Evolutionary conservation across 2,888 invertebrate species (phyloP).

Genomic region (Tenthredo livida): DNA sequence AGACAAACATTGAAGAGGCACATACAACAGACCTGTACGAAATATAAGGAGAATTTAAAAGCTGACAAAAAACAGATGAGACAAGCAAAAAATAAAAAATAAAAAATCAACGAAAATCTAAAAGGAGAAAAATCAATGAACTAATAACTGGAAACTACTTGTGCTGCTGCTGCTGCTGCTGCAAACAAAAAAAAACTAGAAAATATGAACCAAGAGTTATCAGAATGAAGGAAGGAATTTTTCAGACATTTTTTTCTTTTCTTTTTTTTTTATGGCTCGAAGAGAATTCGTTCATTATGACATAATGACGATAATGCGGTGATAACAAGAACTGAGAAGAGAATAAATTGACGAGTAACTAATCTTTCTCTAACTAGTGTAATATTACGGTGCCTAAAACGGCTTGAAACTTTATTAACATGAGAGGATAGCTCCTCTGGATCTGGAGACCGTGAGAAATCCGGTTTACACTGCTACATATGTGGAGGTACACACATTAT

Average conservation of each 20-base stretch:
- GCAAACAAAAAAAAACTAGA: background rate
- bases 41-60: background rate
- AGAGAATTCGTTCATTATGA: background rate
- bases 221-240: background rate
- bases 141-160: background rate
- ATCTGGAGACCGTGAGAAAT: conserved; percentile 30
- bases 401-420: background rate
- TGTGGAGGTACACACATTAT: background rate
- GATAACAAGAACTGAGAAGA: background rate
- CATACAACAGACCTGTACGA: background rate
- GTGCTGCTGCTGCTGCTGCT: too few species aligned
- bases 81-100: background rate
- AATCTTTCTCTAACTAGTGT: background rate
- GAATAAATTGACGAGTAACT: background rate
- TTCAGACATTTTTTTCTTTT: background rate
- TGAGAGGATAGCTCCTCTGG: background rate
- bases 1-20: background rate
- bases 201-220: background rate
- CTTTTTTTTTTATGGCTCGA: background rate
- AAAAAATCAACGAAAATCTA: background rate
- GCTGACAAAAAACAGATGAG: background rate
- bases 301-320: background rate
- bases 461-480: conserved; percentile 6
- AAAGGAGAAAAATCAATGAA: background rate
- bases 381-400: background rate